A percentile compares a stretch with the other conserved stretches of the same genome.
Conservation (phyloP, 2,888 invertebrate species). For the Odontocolon sp. region DNA sequence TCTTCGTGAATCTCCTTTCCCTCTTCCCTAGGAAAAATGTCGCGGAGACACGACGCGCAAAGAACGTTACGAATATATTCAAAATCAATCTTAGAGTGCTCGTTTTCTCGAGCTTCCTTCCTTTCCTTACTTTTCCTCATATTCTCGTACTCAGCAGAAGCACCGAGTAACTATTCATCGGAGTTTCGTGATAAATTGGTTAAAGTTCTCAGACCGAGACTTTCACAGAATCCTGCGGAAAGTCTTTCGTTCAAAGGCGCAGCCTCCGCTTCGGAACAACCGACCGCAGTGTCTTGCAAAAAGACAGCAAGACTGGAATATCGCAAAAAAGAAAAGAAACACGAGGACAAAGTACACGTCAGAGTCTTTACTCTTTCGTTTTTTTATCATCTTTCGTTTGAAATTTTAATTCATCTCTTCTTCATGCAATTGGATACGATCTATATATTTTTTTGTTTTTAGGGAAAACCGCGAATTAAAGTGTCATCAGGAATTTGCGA, state of each 20-base stretch:
- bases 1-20: neutral
- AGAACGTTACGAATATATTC: slow-evolving; percentile 21
- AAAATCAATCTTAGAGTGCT: slow-evolving; percentile 36
- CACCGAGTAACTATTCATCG: slow-evolving; percentile 51
- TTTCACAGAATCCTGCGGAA: slow-evolving; percentile 30
- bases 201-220: slow-evolving; percentile 34
- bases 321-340: neutral
- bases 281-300: neutral
- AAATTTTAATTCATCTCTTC: too few species aligned
- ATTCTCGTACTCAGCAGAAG: slow-evolving; percentile 19
- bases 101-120: slow-evolving; percentile 6
- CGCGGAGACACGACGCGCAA: neutral
- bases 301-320: neutral
- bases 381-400: too few species aligned
- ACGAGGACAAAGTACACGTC: too few species aligned
- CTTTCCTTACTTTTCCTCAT: slow-evolving; percentile 1
- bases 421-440: too few species aligned
- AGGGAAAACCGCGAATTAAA: neutral
- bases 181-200: slow-evolving; percentile 56
- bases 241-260: slow-evolving; percentile 28
- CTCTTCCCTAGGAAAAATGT: neutral
- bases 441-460: too few species aligned
- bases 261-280: neutral
- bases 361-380: too few species aligned
- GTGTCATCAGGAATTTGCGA: neutral